These are phyloP conservation scores for Eugnorisma glareosa DNA, from an alignment of 2,888 invertebrate species.

Conservation along the genomic window DNA sequence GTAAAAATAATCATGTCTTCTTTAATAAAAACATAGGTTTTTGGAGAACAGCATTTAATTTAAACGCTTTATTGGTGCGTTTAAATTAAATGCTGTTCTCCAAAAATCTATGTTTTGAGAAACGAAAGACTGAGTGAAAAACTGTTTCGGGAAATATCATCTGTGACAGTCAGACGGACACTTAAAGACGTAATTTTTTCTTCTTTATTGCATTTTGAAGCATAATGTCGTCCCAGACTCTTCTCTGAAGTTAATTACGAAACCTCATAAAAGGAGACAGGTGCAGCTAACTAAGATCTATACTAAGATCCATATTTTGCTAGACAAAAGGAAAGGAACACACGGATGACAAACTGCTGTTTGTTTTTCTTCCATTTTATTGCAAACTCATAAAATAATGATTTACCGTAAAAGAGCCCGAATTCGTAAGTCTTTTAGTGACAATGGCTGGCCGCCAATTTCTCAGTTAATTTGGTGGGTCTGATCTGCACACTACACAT, in stretches of 20 bases:
- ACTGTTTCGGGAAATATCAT: neutral
- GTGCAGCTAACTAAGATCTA: too few relatives aligned
- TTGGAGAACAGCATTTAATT: neutral
- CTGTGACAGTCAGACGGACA: neutral
- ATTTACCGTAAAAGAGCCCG: neutral
- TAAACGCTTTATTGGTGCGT: too few relatives aligned
- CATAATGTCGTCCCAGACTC: neutral
- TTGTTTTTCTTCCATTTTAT: conserved; percentile 1
- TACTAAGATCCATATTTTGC: neutral
- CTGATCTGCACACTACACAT: neutral
- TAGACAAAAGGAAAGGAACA: conserved; percentile 12
- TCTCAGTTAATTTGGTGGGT: neutral
- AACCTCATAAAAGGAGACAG: neutral
- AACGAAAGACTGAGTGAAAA: neutral
- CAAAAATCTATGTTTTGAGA: too few relatives aligned
- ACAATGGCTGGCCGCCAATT: neutral
- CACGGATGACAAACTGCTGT: neutral
- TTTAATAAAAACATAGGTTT: neutral
- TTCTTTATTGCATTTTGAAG: neutral
- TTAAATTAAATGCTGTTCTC: too few relatives aligned
- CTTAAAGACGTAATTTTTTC: neutral
- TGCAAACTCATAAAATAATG: neutral
- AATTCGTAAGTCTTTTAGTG: neutral
- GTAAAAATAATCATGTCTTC: neutral
- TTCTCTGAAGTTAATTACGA: neutral